These are phyloP conservation scores for Allobates femoralis DNA, from an alignment of 2,797 vertebrate species.

Conservation along the genomic window DNA sequence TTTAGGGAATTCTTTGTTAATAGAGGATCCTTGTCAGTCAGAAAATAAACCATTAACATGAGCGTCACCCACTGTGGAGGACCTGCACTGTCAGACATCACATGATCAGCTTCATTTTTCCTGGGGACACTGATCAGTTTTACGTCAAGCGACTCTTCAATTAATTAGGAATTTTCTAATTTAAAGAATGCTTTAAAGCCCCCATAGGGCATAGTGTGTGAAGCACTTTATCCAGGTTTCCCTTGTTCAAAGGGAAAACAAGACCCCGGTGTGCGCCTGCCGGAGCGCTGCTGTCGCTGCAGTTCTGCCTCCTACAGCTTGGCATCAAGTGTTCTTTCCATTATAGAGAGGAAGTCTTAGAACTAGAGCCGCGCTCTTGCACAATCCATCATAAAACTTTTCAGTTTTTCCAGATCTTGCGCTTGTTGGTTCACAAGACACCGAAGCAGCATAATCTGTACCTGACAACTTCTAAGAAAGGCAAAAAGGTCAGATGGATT, in stretches of 20 bases:
- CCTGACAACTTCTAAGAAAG: neutral
- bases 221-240: neutral
- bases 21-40: no score
- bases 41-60: no score
- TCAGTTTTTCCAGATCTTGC: neutral
- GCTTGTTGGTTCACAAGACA: slow-evolving; percentile 29
- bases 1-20: no score
- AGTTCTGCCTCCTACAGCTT: slow-evolving; percentile 46
- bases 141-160: no score
- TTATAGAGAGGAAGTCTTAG: slow-evolving; percentile 38
- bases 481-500: neutral
- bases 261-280: neutral
- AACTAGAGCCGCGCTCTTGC: slow-evolving; percentile 29
- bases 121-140: no score
- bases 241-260: neutral
- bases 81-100: no score
- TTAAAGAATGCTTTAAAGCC: no score
- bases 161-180: no score
- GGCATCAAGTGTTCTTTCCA: slow-evolving; percentile 54
- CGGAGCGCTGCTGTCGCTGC: slow-evolving; percentile 37
- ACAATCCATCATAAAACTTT: slow-evolving; percentile 36
- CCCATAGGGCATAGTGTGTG: no score
- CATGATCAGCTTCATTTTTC: no score
- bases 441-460: neutral
- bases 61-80: no score